Conservation (phyloP, 1,140 invertebrate species). For the Harpegnathos saltator region DNA sequence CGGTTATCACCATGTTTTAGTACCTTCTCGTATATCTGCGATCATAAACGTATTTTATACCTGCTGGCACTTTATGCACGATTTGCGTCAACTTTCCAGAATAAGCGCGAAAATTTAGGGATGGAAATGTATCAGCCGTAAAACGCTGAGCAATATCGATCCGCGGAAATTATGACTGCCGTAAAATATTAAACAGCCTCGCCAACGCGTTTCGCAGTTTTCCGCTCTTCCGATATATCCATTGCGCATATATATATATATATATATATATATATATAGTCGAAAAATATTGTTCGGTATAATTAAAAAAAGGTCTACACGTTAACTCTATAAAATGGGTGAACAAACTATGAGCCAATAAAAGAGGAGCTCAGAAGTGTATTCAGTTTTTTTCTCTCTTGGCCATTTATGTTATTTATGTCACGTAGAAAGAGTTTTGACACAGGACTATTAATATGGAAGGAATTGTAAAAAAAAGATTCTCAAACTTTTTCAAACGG, state of each 20-base stretch:
- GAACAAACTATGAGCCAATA: neutral
- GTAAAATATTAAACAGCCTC: conserved; percentile 50
- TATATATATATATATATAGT: too few relatives aligned
- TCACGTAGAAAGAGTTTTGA: neutral
- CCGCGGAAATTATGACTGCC: conserved; percentile 42
- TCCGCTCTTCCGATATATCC: conserved; percentile 16
- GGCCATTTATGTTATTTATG: neutral
- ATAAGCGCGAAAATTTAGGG: conserved; percentile 58
- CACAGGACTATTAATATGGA: neutral
- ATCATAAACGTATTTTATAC: conserved; percentile 57
- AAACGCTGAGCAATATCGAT: conserved; percentile 50
- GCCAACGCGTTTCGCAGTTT: conserved; percentile 1
- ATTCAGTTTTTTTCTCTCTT: neutral
- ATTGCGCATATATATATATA: too few relatives aligned
- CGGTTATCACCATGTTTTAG: conserved; percentile 29
- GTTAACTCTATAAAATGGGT: neutral
- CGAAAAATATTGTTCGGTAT: conserved; percentile 5
- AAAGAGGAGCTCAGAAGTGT: neutral
- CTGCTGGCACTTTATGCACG: conserved; percentile 46
- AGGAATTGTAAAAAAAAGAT: conserved; percentile 8
- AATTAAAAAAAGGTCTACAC: conserved; percentile 5
- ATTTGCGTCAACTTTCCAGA: conserved; percentile 54
- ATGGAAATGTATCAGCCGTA: conserved; percentile 54
- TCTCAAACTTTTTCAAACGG: neutral
- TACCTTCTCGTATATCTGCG: conserved; percentile 24